These are phyloP conservation scores for Amphilophus citrinellus DNA, from an alignment of 2,113 vertebrate genomes.

Conservation along the genomic window DNA sequence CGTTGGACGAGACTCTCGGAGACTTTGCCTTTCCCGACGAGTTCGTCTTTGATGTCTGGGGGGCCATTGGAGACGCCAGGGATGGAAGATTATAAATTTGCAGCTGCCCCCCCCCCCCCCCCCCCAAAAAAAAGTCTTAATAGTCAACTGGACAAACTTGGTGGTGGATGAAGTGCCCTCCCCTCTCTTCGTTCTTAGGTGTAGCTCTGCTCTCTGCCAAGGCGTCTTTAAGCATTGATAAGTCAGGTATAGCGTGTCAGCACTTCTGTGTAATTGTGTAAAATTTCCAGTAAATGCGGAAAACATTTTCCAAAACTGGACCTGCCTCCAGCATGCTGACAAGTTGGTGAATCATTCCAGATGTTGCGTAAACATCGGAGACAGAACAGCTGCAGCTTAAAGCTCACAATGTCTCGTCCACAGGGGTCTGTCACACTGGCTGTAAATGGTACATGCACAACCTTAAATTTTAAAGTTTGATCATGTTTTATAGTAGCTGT, in stretches of 20 bases:
- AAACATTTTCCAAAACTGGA: slow-evolving; percentile 8
- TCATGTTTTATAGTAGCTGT: slow-evolving; percentile 53
- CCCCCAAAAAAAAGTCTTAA: background rate
- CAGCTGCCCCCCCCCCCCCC: background rate
- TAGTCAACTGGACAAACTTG: slow-evolving; percentile 48
- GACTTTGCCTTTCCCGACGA: slow-evolving; percentile 98
- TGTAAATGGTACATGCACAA: slow-evolving; percentile 42
- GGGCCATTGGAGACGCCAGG: slow-evolving; percentile 92
- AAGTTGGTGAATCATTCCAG: slow-evolving; percentile 29
- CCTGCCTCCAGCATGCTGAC: background rate
- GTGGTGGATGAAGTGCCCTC: background rate
- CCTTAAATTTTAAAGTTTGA: slow-evolving; percentile 38
- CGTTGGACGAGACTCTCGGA: slow-evolving; percentile 91
- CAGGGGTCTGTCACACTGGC: slow-evolving; percentile 35
- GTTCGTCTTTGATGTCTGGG: slow-evolving; percentile 97
- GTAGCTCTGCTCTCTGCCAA: slow-evolving; percentile 11
- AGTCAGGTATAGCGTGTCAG: background rate
- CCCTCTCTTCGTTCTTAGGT: background rate
- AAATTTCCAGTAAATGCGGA: slow-evolving; percentile 12
- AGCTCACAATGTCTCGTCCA: background rate
- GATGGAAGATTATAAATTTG: slow-evolving; percentile 82
- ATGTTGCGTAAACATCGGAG: slow-evolving; percentile 7
- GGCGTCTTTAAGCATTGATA: background rate
- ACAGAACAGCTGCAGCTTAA: background rate
- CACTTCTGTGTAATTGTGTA: background rate